Evolutionary conservation across 2,888 invertebrate genomes (phyloP).

Genomic region (Mythimna pallens): DNA sequence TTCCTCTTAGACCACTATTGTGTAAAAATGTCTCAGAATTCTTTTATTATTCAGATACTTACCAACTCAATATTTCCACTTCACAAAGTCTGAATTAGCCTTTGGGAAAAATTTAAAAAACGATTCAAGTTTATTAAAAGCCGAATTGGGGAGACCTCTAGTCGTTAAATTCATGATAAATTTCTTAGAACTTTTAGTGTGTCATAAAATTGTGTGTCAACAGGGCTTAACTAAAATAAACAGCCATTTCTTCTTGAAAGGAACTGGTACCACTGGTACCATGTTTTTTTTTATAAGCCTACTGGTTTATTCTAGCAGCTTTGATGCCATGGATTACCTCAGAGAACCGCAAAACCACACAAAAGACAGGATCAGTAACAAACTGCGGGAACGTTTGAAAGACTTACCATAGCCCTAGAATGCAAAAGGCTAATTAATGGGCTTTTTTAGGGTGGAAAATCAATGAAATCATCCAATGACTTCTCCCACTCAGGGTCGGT

Average conservation of each 20-base stretch:
- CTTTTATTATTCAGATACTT: slow-evolving; percentile 62
- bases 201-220: slow-evolving; percentile 46
- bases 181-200: slow-evolving; percentile 42
- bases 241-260: neutral
- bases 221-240: slow-evolving; percentile 18
- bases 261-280: neutral
- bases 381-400: no score
- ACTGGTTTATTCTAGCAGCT: no score
- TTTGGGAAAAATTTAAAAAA: slow-evolving; percentile 48
- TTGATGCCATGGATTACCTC: no score
- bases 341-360: no score
- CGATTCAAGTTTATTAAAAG: slow-evolving; percentile 57
- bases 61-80: slow-evolving; percentile 62
- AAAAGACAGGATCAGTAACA: no score
- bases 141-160: slow-evolving; percentile 34
- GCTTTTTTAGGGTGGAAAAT: no score
- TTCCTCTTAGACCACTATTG: slow-evolving; percentile 39
- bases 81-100: slow-evolving; percentile 58
- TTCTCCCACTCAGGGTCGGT: no score
- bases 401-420: no score
- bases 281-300: neutral
- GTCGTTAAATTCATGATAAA: slow-evolving; percentile 53
- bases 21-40: slow-evolving; percentile 51
- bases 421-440: no score
- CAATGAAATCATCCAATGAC: no score